Evolutionary conservation across 2,113 vertebrate genomes (phyloP).

Genomic region (Indri indri): DNA sequence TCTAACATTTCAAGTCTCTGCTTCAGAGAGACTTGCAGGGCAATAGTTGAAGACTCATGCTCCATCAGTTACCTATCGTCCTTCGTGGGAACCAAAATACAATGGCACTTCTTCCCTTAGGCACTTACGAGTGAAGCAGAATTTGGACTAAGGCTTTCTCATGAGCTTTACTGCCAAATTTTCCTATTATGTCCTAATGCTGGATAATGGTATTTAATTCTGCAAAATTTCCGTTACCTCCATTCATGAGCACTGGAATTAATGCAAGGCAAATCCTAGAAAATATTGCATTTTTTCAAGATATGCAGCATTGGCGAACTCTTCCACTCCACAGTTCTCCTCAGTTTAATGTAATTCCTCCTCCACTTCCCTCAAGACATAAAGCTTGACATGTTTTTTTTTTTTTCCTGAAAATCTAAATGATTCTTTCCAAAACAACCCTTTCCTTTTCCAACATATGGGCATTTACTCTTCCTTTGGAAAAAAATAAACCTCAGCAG

Average conservation of each 20-base stretch:
- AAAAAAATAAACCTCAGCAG: not conserved
- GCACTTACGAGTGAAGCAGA: not conserved
- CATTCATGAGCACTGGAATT: not conserved
- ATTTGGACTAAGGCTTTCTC: not conserved
- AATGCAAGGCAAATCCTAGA: not conserved
- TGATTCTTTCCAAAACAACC: not conserved
- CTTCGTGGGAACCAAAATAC: not conserved
- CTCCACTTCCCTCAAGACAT: not conserved
- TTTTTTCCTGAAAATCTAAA: not conserved
- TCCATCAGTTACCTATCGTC: not conserved
- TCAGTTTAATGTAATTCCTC: not conserved
- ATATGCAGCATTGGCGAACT: not conserved
- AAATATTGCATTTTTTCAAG: not conserved
- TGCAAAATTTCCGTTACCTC: not conserved
- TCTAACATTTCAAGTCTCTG: not conserved
- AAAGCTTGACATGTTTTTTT: not conserved
- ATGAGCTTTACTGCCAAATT: not conserved
- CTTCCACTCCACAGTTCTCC: not conserved
- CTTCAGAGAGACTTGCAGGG: not conserved
- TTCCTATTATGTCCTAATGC: not conserved
- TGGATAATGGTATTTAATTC: not conserved
- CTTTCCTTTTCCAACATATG: not conserved
- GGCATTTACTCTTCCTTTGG: not conserved
- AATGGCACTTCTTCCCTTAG: not conserved
- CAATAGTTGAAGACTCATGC: not conserved